A percentile compares a stretch with the other conserved stretches of the same genome.
Conservation (phyloP, 2,797 vertebrate genomes). For the Spheniscus humboldti region DNA sequence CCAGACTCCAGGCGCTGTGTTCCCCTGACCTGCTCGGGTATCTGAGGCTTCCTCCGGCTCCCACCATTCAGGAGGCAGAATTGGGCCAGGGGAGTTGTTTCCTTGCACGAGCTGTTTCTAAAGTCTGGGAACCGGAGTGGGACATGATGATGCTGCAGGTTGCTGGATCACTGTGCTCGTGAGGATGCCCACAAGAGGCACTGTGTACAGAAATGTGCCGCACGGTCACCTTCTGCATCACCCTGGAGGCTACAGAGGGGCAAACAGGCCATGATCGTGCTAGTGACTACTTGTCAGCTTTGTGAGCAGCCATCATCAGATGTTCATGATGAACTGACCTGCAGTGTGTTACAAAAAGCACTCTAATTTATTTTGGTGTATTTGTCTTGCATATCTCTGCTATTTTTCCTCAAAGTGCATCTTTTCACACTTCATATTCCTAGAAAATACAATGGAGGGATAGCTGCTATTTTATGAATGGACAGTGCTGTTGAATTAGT, state of each 20-base stretch:
- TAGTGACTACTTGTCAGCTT: background rate
- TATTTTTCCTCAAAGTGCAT: background rate
- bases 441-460: background rate
- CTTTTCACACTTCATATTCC: background rate
- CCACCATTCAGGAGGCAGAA: background rate
- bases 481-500: background rate
- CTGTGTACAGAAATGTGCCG: background rate
- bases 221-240: background rate
- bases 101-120: background rate
- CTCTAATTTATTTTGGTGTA: background rate
- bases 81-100: fast-evolving
- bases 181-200: background rate
- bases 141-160: background rate
- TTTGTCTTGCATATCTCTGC: background rate
- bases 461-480: background rate
- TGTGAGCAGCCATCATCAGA: background rate
- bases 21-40: fast-evolving
- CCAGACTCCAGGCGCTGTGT: fast-evolving
- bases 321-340: background rate
- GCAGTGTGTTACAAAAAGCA: background rate
- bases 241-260: background rate
- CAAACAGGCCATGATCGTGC: background rate
- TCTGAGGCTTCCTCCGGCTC: background rate
- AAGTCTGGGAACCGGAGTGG: fast-evolving
- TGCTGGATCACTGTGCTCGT: background rate